phyloP scores from a whole-genome alignment of 1,140 invertebrate species.

The Drosophila truncata region DNA sequence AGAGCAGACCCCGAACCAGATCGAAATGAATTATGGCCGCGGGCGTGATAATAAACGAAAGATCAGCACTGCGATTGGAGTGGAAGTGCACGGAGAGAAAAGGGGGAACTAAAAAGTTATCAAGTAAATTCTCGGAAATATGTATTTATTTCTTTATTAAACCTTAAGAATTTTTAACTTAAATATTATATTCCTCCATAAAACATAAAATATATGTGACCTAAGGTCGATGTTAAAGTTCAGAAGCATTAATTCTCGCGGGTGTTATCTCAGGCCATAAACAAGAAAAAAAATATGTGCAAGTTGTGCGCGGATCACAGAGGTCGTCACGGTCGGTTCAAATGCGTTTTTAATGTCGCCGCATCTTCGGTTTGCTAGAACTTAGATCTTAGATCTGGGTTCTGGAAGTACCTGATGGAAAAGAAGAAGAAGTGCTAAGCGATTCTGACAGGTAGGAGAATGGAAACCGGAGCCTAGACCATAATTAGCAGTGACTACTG shows the following conservation, averaged over 20 bases:
- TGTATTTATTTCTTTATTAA: neutral
- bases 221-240: constrained; percentile 21
- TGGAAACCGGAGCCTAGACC: constrained; percentile 25
- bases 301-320: constrained; percentile 32
- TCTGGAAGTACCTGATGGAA: constrained; percentile 28
- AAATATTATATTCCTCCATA: neutral
- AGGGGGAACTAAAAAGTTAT: neutral
- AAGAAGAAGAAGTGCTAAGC: constrained; percentile 46
- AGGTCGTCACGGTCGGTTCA: constrained; percentile 18
- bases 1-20: constrained; percentile 44
- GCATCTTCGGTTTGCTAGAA: constrained; percentile 5
- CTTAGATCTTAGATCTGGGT: neutral
- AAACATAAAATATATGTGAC: neutral
- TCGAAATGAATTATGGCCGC: constrained; percentile 63
- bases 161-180: neutral
- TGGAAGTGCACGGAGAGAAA: constrained; percentile 10
- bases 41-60: constrained; percentile 55
- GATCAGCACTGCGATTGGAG: constrained; percentile 29
- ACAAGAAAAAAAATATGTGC: constrained; percentile 40
- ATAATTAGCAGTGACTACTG: constrained; percentile 64
- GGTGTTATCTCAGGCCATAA: constrained; percentile 42
- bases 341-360: constrained; percentile 57
- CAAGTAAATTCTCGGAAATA: neutral
- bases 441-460: constrained; percentile 40
- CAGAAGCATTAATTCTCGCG: constrained; percentile 27